phyloP scores from a whole-genome alignment of 2,113 vertebrate species.

The Myodes glareolus region DNA sequence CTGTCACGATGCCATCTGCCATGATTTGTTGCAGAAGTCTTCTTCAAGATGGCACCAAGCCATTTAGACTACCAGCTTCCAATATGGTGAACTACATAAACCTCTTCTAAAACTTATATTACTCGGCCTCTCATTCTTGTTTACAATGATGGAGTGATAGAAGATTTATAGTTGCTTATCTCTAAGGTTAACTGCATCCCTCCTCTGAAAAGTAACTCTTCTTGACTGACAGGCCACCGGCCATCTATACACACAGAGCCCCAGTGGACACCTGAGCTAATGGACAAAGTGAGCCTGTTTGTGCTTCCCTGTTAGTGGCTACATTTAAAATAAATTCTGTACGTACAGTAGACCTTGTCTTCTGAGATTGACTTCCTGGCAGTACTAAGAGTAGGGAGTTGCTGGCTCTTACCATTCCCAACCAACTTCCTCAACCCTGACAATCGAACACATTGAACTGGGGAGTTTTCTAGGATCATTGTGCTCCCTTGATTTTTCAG shows the following conservation, averaged over 20 bases:
- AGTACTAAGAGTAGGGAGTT: background rate
- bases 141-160: background rate
- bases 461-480: rapidly evolving
- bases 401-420: background rate
- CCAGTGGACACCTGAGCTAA: background rate
- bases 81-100: background rate
- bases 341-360: background rate
- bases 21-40: background rate
- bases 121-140: background rate
- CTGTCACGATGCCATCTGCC: background rate
- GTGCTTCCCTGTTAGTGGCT: background rate
- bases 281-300: background rate
- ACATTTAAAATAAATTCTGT: constrained; percentile 15
- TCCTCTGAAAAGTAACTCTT: background rate
- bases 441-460: background rate
- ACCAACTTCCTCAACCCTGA: background rate
- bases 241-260: background rate
- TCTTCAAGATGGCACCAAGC: background rate
- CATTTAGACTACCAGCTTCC: background rate
- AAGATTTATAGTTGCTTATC: background rate
- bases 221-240: background rate
- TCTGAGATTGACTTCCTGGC: background rate
- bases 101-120: background rate
- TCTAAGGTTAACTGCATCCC: background rate
- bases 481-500: background rate